Percentiles rank a stretch among this genome's conserved stretches.
These are phyloP conservation scores for Solenodon paradoxus DNA, from an alignment of 2,113 vertebrate species.

Conservation along the genomic window DNA sequence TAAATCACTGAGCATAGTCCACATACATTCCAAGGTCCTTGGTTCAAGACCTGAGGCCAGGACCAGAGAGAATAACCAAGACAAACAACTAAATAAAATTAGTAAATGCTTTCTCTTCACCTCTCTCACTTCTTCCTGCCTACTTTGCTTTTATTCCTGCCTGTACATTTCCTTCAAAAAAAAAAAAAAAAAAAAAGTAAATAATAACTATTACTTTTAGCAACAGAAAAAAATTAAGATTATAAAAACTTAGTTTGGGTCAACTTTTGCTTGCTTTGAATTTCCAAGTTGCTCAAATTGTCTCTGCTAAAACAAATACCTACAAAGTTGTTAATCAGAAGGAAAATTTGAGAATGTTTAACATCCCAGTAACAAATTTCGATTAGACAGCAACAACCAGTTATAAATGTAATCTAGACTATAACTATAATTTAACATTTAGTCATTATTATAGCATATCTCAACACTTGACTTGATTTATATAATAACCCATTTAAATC, in stretches of 20 bases:
- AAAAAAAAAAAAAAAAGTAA: too few species aligned
- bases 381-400: background rate
- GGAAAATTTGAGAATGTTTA: background rate
- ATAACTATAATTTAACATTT: background rate
- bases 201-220: too few species aligned
- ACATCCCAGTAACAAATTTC: slow-evolving; percentile 5
- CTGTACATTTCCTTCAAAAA: too few species aligned
- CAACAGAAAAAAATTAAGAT: background rate
- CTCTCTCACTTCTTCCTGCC: too few species aligned
- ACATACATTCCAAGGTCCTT: too few species aligned
- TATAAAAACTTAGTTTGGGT: background rate
- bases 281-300: background rate
- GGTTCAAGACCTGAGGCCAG: too few species aligned
- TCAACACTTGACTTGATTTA: background rate
- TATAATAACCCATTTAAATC: background rate
- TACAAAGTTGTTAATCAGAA: background rate
- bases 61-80: too few species aligned
- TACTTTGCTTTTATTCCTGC: too few species aligned
- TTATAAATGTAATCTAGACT: background rate
- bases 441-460: slow-evolving; percentile 1
- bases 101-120: too few species aligned
- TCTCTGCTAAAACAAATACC: slow-evolving; percentile 39
- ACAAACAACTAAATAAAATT: too few species aligned
- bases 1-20: too few species aligned
- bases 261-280: background rate